Evolutionary conservation across 1,140 invertebrate genomes (phyloP), one percentile per base, ranked within the genome.

Genomic region (Calliopsis andreniformis): DNA sequence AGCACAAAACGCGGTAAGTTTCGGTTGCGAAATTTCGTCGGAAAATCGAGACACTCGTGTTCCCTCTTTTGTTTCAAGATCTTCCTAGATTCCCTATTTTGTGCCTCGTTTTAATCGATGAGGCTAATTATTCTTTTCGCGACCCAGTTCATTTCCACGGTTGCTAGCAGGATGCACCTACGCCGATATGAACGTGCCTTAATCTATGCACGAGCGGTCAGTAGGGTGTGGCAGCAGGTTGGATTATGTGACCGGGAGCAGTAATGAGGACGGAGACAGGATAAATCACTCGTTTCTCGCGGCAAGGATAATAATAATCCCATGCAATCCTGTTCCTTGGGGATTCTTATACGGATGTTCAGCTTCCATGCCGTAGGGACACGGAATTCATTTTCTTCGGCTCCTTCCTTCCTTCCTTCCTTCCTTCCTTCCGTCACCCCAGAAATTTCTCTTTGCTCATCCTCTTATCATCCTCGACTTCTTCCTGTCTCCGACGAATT

Each of bases 211-310:
- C 72, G 72, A 85, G 59, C 76, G 68, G 77, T 86, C 79, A 75
- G 71, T 81, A 88, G 88, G 89, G 89, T 89, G 89, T 89, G 89
- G 89, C 85, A 70, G 78, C 84, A 84, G 82, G 85, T 88, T 86
- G 80, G 83, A 81, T 85, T 86, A 79, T 88, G 84, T 87, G 88
- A 87, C 85, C 82, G 83, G 87, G 86, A 86, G 81, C 83, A 68
- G 86, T 90, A 90, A 90, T 90, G 88, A 90, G 89, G 76, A 89
- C 87, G 86, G 84, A 88, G 87, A 89, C 86, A 73, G 87, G 83
- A 90, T 89, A 90, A 91, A 91, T 90, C 89, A 91, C 81, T 90
- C 81, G 82, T 86, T 87, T 87, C 83, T 82, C 87, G 75, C 73
- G 76, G 78, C 79, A 78, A 86, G 86, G 89, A 90, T 89, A 88